Percentiles rank a stretch among this genome's conserved stretches.
Conservation (phyloP, 2,888 invertebrate genomes). For the Corythucha ciliata region DNA sequence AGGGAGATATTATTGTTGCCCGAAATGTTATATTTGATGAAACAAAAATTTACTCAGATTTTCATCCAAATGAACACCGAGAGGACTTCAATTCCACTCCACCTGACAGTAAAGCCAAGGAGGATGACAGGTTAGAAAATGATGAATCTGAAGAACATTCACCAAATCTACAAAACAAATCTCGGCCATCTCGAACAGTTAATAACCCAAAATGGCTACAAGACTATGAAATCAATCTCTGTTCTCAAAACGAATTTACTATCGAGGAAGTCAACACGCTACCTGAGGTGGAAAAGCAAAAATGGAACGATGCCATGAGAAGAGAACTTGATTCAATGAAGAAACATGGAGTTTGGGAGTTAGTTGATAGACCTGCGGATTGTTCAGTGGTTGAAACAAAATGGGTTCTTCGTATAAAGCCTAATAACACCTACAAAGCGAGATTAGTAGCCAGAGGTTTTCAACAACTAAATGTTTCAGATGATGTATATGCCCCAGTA, state of each 20-base stretch:
- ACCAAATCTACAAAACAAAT: no score
- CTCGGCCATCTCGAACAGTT: no score
- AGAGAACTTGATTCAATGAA: constrained; percentile 36
- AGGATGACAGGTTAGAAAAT: no score
- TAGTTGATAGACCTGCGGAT: constrained; percentile 31
- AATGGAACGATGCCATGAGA: constrained; percentile 32
- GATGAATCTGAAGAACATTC: no score
- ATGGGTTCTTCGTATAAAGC: constrained; percentile 24
- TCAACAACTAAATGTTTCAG: not conserved
- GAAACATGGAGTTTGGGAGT: constrained; percentile 37
- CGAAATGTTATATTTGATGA: constrained; percentile 13
- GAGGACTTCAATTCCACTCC: no score
- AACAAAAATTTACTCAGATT: no score
- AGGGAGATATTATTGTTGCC: no score
- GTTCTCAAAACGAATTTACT: constrained; percentile 4
- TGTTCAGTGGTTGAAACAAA: constrained; percentile 9
- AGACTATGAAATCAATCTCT: constrained; percentile 7
- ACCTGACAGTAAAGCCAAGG: no score
- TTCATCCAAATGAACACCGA: no score
- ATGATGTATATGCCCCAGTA: constrained; percentile 16
- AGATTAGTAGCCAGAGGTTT: constrained; percentile 16
- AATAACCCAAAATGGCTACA: constrained; percentile 3
- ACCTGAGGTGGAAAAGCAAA: constrained; percentile 7
- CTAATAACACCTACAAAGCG: constrained; percentile 16
- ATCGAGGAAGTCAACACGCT: not conserved